Evolutionary conservation across 2,113 vertebrate genomes (phyloP).

Genomic region (Hippocampus zosterae): DNA sequence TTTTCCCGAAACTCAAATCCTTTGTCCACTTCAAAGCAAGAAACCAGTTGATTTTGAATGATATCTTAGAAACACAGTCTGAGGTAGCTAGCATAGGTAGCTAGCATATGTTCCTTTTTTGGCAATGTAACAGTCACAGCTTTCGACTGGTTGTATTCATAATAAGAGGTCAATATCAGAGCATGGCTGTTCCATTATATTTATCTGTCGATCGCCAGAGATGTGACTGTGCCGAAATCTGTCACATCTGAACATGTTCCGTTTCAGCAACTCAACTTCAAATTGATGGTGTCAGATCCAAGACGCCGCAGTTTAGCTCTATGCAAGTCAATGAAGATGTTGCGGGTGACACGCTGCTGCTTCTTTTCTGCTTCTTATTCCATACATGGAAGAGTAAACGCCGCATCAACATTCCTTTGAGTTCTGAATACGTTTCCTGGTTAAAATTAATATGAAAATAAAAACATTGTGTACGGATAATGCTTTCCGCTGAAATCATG

Average conservation of each 20-base stretch:
- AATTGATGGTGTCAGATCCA: background rate
- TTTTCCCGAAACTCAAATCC: background rate
- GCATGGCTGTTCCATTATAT: background rate
- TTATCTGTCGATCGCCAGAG: background rate
- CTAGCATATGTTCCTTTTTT: background rate
- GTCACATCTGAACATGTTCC: background rate
- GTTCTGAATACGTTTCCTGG: constrained; percentile 32
- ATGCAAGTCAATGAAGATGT: background rate
- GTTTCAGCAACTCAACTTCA: background rate
- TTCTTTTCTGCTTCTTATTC: constrained; percentile 9
- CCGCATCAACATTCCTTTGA: constrained; percentile 64
- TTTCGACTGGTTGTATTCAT: background rate
- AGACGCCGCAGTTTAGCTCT: background rate
- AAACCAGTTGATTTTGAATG: too few relatives aligned
- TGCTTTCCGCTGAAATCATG: constrained; percentile 35
- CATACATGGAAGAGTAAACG: constrained; percentile 11
- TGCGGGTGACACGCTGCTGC: background rate
- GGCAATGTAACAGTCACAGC: background rate
- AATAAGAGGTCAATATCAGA: background rate
- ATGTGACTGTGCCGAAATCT: background rate
- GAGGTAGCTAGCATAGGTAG: too few relatives aligned
- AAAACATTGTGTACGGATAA: constrained; percentile 8
- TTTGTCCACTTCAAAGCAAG: too few relatives aligned
- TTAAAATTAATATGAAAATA: background rate
- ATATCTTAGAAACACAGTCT: too few relatives aligned